Evolutionary conservation across 2,888 invertebrate species (phyloP).

Genomic region (Oligia strigilis): DNA sequence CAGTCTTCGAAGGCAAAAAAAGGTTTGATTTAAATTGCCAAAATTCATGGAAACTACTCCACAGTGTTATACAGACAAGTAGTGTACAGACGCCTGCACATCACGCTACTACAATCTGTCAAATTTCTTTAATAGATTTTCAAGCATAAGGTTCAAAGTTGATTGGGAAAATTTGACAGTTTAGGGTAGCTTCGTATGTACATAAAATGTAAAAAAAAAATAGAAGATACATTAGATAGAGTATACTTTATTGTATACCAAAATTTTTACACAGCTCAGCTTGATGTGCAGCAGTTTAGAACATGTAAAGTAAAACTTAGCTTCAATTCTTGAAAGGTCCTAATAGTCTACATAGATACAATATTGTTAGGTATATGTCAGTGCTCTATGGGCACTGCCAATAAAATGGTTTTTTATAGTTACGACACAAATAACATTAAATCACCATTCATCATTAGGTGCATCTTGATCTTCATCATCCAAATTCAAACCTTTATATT

Average conservation of each 20-base stretch:
- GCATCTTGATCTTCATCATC: neutral
- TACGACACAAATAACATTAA: neutral
- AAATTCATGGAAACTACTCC: neutral
- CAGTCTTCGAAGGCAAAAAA: neutral
- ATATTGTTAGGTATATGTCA: neutral
- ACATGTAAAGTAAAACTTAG: neutral
- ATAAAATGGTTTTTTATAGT: too few species aligned
- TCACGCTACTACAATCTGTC: too few species aligned
- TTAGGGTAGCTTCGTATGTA: neutral
- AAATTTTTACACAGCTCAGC: neutral
- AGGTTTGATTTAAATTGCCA: neutral
- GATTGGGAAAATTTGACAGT: too few species aligned
- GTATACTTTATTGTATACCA: neutral
- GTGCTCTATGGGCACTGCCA: too few species aligned
- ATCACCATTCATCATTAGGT: conserved; percentile 2
- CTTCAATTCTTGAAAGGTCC: neutral
- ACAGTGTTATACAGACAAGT: neutral
- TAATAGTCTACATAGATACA: neutral
- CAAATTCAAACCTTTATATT: conserved; percentile 5
- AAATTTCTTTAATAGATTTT: too few species aligned
- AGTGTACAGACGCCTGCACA: too few species aligned
- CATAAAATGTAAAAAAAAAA: neutral
- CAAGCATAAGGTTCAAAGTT: too few species aligned
- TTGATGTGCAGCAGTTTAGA: neutral
- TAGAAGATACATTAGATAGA: neutral